These are phyloP conservation scores for Muntiacus muntjak DNA, from an alignment of 2,113 vertebrate genomes.

Conservation along the genomic window DNA sequence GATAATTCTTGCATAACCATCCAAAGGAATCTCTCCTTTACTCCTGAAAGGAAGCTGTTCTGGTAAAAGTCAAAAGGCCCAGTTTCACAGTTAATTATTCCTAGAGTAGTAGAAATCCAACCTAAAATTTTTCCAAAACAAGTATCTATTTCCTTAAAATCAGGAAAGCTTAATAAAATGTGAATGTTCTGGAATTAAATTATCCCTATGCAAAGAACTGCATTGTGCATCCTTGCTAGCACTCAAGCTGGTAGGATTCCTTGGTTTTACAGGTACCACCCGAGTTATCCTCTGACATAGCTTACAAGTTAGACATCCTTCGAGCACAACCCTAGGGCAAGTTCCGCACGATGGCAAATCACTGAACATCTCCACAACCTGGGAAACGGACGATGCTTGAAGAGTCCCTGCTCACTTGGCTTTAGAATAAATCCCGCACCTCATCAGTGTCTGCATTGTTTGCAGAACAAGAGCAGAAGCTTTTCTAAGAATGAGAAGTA, in stretches of 20 bases:
- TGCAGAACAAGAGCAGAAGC: background rate
- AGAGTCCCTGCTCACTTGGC: background rate
- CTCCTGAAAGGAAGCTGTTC: background rate
- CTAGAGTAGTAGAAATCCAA: background rate
- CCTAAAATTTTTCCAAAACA: background rate
- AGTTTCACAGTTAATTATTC: background rate
- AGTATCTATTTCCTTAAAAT: background rate
- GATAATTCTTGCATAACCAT: background rate
- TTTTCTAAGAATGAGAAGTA: background rate
- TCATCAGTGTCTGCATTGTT: background rate
- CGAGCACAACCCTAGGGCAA: rapidly evolving
- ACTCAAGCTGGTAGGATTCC: too few relatives aligned
- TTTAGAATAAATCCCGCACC: background rate
- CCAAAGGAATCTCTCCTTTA: background rate
- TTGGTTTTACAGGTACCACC: background rate
- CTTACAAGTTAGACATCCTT: rapidly evolving
- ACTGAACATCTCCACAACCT: background rate
- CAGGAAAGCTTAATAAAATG: background rate
- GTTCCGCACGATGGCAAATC: rapidly evolving
- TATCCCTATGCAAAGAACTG: background rate
- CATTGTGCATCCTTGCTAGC: rapidly evolving
- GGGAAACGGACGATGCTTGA: rapidly evolving
- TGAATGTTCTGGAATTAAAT: background rate
- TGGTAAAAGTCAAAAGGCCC: background rate
- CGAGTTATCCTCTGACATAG: rapidly evolving